Conservation (phyloP, 2,888 invertebrate species). For the Luffia ferchaultella region DNA sequence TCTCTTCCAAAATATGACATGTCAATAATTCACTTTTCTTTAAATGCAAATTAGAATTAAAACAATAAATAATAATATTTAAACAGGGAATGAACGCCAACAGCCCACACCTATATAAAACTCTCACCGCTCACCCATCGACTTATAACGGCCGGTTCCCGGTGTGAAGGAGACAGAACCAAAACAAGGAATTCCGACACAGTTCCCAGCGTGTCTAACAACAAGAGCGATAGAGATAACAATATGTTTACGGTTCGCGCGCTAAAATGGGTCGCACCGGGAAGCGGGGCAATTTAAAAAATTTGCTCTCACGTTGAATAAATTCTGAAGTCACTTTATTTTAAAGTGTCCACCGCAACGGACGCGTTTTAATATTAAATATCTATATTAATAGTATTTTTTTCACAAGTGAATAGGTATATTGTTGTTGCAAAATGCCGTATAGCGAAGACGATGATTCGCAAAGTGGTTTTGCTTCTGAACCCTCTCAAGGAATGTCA, state of each 20-base stretch:
- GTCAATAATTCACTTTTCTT: too few species aligned
- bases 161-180: constrained; percentile 50
- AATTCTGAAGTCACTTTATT: constrained; percentile 29
- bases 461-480: constrained; percentile 50
- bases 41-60: too few species aligned
- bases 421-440: constrained; percentile 46
- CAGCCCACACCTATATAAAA: too few species aligned
- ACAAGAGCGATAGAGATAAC: constrained; percentile 27
- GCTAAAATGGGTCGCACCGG: constrained; percentile 35
- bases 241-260: constrained; percentile 20
- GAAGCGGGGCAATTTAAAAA: constrained; percentile 45
- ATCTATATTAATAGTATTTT: neutral
- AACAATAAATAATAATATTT: too few species aligned
- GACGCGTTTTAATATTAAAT: constrained; percentile 18
- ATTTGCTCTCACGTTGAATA: constrained; percentile 38
- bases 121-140: too few species aligned
- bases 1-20: too few species aligned
- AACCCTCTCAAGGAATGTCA: constrained; percentile 67
- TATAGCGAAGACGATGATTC: constrained; percentile 71
- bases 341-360: constrained; percentile 21
- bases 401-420: neutral
- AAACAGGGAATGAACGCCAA: too few species aligned
- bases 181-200: constrained; percentile 64
- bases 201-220: constrained; percentile 43
- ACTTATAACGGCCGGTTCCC: too few species aligned